Evolutionary conservation across 1,140 invertebrate species (phyloP).

Genomic region (Heterodera schachtii): DNA sequence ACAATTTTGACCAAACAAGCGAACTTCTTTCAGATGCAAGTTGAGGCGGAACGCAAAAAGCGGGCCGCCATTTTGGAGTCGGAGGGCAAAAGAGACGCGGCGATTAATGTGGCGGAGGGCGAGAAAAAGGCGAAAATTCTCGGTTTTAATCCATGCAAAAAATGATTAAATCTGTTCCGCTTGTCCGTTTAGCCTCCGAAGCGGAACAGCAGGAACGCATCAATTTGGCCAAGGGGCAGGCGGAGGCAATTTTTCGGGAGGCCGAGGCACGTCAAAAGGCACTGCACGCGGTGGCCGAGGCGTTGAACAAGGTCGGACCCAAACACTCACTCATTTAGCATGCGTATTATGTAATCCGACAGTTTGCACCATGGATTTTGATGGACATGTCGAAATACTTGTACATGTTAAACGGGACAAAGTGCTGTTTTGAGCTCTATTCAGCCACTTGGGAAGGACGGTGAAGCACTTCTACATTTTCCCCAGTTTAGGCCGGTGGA

Average conservation of each 20-base stretch:
- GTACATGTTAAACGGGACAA: too few relatives aligned
- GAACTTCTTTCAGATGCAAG: conserved; percentile 84
- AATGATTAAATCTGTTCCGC: conserved; percentile 69
- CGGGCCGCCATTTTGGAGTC: conserved; percentile 94
- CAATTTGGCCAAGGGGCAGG: conserved; percentile 83
- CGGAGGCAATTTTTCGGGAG: conserved; percentile 80
- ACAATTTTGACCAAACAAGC: background rate
- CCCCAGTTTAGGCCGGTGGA: conserved; percentile 15
- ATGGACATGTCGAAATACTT: too few relatives aligned
- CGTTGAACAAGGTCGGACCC: background rate
- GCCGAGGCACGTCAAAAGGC: conserved; percentile 80
- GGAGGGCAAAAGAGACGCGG: conserved; percentile 81
- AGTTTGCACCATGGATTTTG: too few relatives aligned
- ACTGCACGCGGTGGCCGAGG: conserved; percentile 18
- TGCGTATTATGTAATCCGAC: too few relatives aligned
- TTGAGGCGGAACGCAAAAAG: conserved; percentile 94
- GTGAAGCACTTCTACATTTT: background rate
- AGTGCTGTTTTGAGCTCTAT: too few relatives aligned
- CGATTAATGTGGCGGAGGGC: conserved; percentile 96
- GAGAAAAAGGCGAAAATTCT: conserved; percentile 87
- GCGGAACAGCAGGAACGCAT: conserved; percentile 77
- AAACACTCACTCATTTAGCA: too few relatives aligned
- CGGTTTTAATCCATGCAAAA: conserved; percentile 69
- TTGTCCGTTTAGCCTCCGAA: conserved; percentile 32
- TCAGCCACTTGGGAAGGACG: too few relatives aligned